Base-by-base conservation (phyloP, 2,888 invertebrate species). In the Synergus laeviventris region DNA sequence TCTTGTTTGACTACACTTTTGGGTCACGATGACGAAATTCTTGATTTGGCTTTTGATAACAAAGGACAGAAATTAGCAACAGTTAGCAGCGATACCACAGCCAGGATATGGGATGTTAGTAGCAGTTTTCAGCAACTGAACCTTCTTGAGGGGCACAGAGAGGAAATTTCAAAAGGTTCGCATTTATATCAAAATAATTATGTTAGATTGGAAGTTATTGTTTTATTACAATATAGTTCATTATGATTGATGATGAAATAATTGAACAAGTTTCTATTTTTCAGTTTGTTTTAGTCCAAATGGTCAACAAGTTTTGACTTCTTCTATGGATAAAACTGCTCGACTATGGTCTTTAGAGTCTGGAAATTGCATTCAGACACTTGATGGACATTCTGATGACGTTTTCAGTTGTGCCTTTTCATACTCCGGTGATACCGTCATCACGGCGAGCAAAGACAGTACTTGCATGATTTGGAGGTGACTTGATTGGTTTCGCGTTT, bases 381-480 rank as follows among this genome's bases (percentile, higher is more conserved):
- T 97, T 5, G 93, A 94, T 12, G 96, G 96, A 0, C 97, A 97
- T 85, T 93, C 94, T 21, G 95, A 95, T 9, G 96, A 96, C 88
- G 95, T 97, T 61, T 96, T 96, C 91, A 95, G 95, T n/a, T 95
- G 95, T 85, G 94, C 95, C 1, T 96, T 94, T 89, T 96, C 95
- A 49, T 96, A 96, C 89, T 92, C 94, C 0, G 96, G 96, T 0
- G 95, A 96, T 86, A 94, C 94, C 7, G 94, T 97, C 84, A 91
- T 96, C 82, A 97, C 97, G 21, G 96, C 96, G 0, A 95, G 95
- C 84, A 96, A 96, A 90, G 97, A 96, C 89, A 96, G 96, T 91
- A 95, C 95, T 14, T 96, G 96, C 89, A 92, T 94, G 74, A 94
- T 96, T 83, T 96, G 96, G 96, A 94, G 94, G 89, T 94, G 94